phyloP scores from a whole-genome alignment of 2,113 vertebrate species.

The Atrichornis clamosus region DNA sequence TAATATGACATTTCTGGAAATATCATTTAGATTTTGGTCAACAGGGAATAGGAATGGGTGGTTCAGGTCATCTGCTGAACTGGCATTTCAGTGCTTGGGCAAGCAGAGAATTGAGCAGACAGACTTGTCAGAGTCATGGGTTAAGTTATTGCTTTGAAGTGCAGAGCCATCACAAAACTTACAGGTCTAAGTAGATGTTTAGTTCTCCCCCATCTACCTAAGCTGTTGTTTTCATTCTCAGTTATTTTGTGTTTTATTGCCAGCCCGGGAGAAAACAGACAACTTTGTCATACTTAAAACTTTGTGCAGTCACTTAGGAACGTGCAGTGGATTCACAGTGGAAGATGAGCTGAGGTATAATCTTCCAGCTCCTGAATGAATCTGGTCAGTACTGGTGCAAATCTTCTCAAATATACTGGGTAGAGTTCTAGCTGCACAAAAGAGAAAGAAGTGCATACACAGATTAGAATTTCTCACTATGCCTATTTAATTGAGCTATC shows the following conservation, averaged over 20 bases:
- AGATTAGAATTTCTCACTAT: neutral
- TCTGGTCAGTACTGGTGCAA: neutral
- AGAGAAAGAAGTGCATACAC: neutral
- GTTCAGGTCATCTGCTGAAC: constrained; percentile 44
- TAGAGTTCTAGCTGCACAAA: neutral
- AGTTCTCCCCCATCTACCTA: neutral
- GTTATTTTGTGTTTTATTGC: neutral
- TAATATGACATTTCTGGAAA: constrained; percentile 45
- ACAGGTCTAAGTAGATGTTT: neutral
- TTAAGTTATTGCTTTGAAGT: constrained; percentile 41
- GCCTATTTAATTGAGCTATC: neutral
- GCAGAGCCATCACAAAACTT: neutral
- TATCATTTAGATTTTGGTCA: constrained; percentile 54
- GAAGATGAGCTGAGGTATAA: neutral
- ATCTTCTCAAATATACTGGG: neutral
- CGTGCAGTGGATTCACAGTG: neutral
- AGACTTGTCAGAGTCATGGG: neutral
- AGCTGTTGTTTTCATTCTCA: neutral
- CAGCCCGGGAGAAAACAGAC: neutral
- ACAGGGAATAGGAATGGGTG: constrained; percentile 1
- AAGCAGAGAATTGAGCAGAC: neutral
- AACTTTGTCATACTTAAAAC: neutral
- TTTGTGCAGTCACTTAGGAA: neutral
- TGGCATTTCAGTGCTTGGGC: constrained; percentile 26
- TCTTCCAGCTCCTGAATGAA: neutral